These are phyloP conservation scores for Aegypius monachus DNA, from an alignment of 2,113 vertebrate species.

Conservation along the genomic window DNA sequence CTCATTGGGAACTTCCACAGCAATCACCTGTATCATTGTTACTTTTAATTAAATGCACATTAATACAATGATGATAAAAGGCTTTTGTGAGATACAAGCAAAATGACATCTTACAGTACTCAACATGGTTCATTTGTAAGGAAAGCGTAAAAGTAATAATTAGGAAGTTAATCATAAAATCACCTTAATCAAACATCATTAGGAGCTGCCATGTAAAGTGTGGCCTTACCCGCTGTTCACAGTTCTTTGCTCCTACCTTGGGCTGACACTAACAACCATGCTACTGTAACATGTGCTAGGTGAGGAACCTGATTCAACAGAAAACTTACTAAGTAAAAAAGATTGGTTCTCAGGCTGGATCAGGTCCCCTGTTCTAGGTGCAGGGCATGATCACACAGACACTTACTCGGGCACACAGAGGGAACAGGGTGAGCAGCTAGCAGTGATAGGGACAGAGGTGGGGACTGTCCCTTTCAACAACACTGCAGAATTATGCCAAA, in stretches of 20 bases:
- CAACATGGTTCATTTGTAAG: not conserved
- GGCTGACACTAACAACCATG: not conserved
- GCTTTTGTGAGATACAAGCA: not conserved
- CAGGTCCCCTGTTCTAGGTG: not conserved
- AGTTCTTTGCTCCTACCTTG: not conserved
- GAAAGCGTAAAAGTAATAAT: not conserved
- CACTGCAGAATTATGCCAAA: not conserved
- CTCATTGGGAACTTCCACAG: not conserved
- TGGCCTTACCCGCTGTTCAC: not conserved
- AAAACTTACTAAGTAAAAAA: not conserved
- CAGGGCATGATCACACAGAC: not conserved
- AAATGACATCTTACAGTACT: not conserved
- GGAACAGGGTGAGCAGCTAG: not conserved
- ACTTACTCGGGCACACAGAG: not conserved
- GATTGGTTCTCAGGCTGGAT: not conserved
- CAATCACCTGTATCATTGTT: not conserved
- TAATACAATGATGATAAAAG: not conserved
- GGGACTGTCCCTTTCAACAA: not conserved
- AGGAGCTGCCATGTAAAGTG: not conserved
- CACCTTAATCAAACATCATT: not conserved
- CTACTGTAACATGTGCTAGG: fast-evolving
- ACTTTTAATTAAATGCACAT: not conserved
- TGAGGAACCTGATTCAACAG: not conserved
- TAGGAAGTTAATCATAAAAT: not conserved
- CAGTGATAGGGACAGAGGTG: fast-evolving